phyloP scores from a whole-genome alignment of 2,113 vertebrate genomes.

The Phycodurus eques region DNA sequence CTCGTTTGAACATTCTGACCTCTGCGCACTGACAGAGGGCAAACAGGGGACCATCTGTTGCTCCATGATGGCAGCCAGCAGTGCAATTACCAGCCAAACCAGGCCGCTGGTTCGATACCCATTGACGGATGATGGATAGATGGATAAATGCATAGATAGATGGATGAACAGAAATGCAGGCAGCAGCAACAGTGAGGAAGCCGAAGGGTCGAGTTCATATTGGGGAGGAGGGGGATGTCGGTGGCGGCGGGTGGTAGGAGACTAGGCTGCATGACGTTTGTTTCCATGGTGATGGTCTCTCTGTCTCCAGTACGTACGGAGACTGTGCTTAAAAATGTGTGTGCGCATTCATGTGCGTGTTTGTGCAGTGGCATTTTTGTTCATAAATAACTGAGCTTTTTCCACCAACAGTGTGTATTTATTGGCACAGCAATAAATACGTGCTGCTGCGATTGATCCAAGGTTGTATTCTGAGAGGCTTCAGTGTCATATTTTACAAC shows the following conservation, averaged over 20 bases:
- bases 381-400: constrained; percentile 41
- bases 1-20: neutral
- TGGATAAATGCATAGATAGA: neutral
- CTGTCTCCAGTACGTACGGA: constrained; percentile 65
- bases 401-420: constrained; percentile 3
- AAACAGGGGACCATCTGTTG: constrained; percentile 1
- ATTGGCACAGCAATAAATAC: constrained; percentile 34
- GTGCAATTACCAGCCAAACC: neutral
- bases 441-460: constrained; percentile 22
- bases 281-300: constrained; percentile 73
- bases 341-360: constrained; percentile 6
- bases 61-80: neutral
- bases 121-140: neutral
- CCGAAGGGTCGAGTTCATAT: constrained; percentile 53
- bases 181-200: constrained; percentile 41
- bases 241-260: constrained; percentile 48
- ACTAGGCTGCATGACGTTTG: constrained; percentile 67
- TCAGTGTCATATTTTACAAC: neutral
- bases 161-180: constrained; percentile 28
- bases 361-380: constrained; percentile 47
- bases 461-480: constrained; percentile 17
- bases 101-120: neutral
- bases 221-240: constrained; percentile 49
- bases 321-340: constrained; percentile 51
- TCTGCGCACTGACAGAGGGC: neutral